Conservation (phyloP, 2,797 vertebrate species). For the Psittacula echo region DNA sequence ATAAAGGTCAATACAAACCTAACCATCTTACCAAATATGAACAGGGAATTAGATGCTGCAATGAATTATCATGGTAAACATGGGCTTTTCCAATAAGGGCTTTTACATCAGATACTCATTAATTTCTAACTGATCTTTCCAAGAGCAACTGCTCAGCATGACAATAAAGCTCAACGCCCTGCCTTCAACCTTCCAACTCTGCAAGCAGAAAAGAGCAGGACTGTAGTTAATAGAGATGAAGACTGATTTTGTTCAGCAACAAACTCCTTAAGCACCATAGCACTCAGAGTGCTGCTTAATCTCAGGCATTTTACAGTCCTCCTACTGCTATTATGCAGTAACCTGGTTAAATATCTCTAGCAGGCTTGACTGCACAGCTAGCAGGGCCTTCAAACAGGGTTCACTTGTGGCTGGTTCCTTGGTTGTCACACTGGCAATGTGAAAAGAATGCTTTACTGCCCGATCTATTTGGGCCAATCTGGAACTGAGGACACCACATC, state of each 20-base stretch:
- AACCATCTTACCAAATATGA: neutral
- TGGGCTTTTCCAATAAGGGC: neutral
- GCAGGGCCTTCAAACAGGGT: neutral
- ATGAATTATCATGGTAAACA: neutral
- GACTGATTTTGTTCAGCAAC: neutral
- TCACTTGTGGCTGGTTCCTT: neutral
- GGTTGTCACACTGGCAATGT: neutral
- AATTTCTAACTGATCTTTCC: conserved; percentile 18
- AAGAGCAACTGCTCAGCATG: neutral
- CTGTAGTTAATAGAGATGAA: neutral
- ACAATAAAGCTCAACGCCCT: neutral
- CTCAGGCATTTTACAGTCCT: neutral
- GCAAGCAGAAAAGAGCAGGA: neutral
- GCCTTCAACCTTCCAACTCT: neutral
- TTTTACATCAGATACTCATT: conserved; percentile 1
- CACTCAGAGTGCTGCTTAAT: neutral
- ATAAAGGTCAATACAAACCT: neutral
- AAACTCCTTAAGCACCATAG: neutral
- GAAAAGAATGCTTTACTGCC: neutral
- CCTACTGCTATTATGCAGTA: neutral
- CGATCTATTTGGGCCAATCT: neutral
- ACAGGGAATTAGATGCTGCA: neutral
- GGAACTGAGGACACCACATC: neutral
- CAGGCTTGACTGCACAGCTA: neutral
- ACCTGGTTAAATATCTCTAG: neutral